Percentiles rank a stretch among this genome's conserved stretches.
phyloP scores from a whole-genome alignment of 2,888 invertebrate species.

The Phengaris alcon region DNA sequence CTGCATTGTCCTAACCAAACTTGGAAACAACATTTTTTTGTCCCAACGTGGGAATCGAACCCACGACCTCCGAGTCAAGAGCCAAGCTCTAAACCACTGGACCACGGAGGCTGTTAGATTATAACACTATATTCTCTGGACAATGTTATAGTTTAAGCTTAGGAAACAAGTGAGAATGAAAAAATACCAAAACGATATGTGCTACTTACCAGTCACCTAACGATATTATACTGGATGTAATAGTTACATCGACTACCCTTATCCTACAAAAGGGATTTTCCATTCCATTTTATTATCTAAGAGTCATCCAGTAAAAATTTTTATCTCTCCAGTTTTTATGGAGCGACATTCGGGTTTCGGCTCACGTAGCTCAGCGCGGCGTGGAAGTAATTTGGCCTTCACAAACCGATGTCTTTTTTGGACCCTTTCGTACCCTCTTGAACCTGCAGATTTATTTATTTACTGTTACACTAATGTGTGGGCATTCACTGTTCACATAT shows the following conservation, averaged over 20 bases:
- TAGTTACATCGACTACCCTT: not conserved
- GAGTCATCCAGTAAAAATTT: not conserved
- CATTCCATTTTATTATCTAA: constrained; percentile 5
- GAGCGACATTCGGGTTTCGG: not conserved
- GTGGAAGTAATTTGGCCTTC: constrained; percentile 1
- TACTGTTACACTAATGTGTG: not conserved
- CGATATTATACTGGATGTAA: too few relatives aligned
- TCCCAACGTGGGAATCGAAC: too few relatives aligned
- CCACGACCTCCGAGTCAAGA: too few relatives aligned
- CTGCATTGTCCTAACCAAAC: too few relatives aligned
- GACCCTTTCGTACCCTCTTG: constrained; percentile 2
- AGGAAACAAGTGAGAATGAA: too few relatives aligned
- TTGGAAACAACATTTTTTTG: too few relatives aligned
- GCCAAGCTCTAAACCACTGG: too few relatives aligned
- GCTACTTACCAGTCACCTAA: too few relatives aligned
- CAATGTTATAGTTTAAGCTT: too few relatives aligned
- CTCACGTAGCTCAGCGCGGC: not conserved
- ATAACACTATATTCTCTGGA: too few relatives aligned
- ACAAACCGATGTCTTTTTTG: not conserved
- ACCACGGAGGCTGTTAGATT: too few relatives aligned
- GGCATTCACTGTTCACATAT: not conserved
- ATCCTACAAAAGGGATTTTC: not conserved
- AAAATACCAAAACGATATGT: too few relatives aligned
- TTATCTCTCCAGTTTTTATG: not conserved
- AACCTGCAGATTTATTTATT: constrained; percentile 11